These are phyloP conservation scores for Hipposideros armiger DNA, from an alignment of 2,113 vertebrate genomes.

Conservation along the genomic window DNA sequence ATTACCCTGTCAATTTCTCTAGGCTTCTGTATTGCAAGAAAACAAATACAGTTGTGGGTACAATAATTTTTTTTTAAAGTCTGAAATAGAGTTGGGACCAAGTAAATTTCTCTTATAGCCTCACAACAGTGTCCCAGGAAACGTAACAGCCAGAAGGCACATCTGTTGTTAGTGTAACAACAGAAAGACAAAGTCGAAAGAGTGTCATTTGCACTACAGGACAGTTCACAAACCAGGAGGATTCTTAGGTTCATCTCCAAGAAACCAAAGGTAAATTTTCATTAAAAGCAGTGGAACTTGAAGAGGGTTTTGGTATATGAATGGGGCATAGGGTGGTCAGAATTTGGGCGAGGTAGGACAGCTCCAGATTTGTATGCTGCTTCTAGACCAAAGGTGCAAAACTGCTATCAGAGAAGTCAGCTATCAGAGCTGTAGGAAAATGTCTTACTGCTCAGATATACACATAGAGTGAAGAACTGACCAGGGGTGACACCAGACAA, in stretches of 20 bases:
- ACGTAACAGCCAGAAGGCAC: slow-evolving; percentile 39
- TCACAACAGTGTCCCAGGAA: slow-evolving; percentile 37
- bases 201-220: background rate
- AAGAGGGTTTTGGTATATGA: slow-evolving; percentile 22
- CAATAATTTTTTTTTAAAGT: background rate
- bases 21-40: slow-evolving; percentile 60
- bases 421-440: background rate
- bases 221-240: background rate
- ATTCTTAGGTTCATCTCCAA: slow-evolving; percentile 34
- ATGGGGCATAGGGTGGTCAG: background rate
- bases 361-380: background rate
- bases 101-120: background rate
- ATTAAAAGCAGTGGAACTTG: slow-evolving; percentile 38
- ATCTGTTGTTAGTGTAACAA: slow-evolving; percentile 67
- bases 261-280: background rate
- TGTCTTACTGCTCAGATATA: background rate
- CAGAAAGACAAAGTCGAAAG: background rate
- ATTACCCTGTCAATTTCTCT: slow-evolving; percentile 63
- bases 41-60: slow-evolving; percentile 56
- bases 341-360: background rate
- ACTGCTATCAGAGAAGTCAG: background rate
- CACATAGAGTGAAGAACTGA: background rate
- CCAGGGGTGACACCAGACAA: background rate
- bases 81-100: background rate
- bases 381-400: slow-evolving; percentile 11